phyloP scores from a whole-genome alignment of 2,888 invertebrate genomes.

The Lordiphosa fenestrarum region DNA sequence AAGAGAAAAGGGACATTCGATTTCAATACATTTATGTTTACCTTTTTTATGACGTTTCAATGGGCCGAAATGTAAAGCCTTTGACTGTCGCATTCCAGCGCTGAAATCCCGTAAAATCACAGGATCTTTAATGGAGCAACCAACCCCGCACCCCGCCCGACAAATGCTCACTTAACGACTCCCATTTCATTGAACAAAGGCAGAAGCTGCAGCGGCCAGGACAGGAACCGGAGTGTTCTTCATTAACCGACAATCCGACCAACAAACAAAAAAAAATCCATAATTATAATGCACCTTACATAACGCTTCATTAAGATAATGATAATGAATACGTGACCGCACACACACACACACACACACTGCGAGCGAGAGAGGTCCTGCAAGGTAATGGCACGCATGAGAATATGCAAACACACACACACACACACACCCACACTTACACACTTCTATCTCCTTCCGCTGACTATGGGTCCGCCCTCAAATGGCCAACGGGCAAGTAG shows the following conservation, averaged over 20 bases:
- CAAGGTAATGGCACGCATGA: constrained; percentile 67
- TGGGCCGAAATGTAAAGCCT: constrained; percentile 26
- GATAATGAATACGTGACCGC: constrained; percentile 75
- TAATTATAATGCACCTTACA: constrained; percentile 77
- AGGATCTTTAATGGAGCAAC: too few relatives aligned
- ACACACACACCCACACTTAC: too few relatives aligned
- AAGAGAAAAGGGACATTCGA: constrained; percentile 3
- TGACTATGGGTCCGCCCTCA: constrained; percentile 28
- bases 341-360: constrained; percentile 27
- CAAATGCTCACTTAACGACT: constrained; percentile 27
- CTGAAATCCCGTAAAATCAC: not conserved
- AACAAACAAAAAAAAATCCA: constrained; percentile 59
- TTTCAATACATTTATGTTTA: not conserved
- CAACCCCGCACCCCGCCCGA: too few relatives aligned
- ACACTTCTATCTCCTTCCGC: constrained; percentile 3
- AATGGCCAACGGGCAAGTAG: constrained; percentile 68
- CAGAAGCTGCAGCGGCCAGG: not conserved
- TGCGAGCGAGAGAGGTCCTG: constrained; percentile 40
- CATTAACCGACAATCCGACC: constrained; percentile 45
- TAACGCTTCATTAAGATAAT: constrained; percentile 76
- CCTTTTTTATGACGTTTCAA: constrained; percentile 40
- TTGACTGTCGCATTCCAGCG: not conserved
- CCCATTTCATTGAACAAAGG: constrained; percentile 48
- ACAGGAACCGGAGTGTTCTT: constrained; percentile 38
- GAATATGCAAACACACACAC: constrained; percentile 35